Conservation (phyloP, 2,113 vertebrate genomes). For the Ctenodactylus gundi region DNA sequence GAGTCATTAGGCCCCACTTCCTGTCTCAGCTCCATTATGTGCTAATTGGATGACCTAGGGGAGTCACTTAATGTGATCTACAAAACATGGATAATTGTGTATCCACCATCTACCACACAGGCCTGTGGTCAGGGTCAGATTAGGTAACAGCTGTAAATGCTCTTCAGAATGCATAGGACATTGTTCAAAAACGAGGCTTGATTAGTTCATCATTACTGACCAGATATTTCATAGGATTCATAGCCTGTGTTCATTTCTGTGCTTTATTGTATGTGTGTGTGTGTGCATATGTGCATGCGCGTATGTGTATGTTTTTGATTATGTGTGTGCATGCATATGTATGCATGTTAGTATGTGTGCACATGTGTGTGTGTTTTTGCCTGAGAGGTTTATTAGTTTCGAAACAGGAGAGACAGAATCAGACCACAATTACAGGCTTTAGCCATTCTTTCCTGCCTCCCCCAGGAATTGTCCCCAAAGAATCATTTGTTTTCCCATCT, state of each 20-base stretch:
- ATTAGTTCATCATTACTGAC: neutral
- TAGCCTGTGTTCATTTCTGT: neutral
- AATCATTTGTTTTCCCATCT: conserved; percentile 22
- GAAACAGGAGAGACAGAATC: neutral
- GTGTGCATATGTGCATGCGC: rapidly evolving
- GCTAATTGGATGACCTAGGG: neutral
- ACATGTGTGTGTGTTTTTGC: neutral
- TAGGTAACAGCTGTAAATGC: conserved; percentile 32
- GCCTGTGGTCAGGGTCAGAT: neutral
- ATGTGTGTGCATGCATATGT: neutral
- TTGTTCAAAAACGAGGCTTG: neutral
- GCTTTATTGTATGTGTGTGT: neutral
- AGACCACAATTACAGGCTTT: neutral
- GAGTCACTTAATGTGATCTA: neutral
- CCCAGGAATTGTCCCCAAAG: neutral
- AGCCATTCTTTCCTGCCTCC: neutral
- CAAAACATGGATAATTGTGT: conserved; percentile 23
- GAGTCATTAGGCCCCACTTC: conserved; percentile 38
- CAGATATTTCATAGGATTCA: neutral
- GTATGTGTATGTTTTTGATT: rapidly evolving
- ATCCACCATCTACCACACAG: neutral
- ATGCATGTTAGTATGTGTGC: neutral
- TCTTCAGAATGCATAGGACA: neutral
- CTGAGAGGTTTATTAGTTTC: neutral
- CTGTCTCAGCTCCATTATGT: neutral